Evolutionary conservation across 2,888 invertebrate genomes (phyloP).

Genomic region (Dasysyrphus tricinctus): DNA sequence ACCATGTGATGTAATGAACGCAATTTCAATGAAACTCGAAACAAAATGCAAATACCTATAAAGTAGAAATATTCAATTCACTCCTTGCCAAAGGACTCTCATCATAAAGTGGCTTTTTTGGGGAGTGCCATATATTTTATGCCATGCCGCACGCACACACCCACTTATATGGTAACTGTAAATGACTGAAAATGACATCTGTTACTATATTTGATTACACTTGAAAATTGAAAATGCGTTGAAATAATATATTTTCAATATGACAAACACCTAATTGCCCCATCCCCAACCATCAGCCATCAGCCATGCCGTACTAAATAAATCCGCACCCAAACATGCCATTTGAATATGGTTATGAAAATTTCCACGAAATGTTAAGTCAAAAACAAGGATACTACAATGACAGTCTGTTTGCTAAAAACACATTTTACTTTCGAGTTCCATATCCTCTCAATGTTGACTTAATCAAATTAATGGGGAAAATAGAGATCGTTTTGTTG

Average conservation of each 20-base stretch:
- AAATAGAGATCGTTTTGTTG: conserved; percentile 71
- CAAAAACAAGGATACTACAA: conserved; percentile 10
- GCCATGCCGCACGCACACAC: conserved; percentile 42
- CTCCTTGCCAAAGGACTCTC: conserved; percentile 4
- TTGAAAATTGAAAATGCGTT: conserved; percentile 55
- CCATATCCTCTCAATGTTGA: conserved; percentile 36
- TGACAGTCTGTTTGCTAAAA: conserved; percentile 8
- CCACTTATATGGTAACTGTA: conserved; percentile 39
- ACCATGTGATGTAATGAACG: conserved; percentile 30
- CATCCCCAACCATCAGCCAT: not conserved
- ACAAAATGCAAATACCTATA: conserved; percentile 62
- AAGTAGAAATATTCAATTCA: not conserved
- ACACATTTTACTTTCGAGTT: not conserved
- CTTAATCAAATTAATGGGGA: conserved; percentile 73
- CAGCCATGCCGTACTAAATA: conserved; percentile 13
- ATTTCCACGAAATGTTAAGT: conserved; percentile 4
- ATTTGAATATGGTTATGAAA: conserved; percentile 56
- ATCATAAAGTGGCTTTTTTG: conserved; percentile 35
- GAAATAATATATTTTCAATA: conserved; percentile 46
- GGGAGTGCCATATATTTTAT: conserved; percentile 27
- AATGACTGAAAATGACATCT: conserved; percentile 69
- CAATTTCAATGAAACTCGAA: conserved; percentile 60
- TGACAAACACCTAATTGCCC: conserved; percentile 73
- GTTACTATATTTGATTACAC: conserved; percentile 61
- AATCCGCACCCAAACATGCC: conserved; percentile 1